Evolutionary conservation across 2,113 vertebrate species (phyloP), one percentile per base, ranked within the genome.

Genomic region (Chloropsis hardwickii): DNA sequence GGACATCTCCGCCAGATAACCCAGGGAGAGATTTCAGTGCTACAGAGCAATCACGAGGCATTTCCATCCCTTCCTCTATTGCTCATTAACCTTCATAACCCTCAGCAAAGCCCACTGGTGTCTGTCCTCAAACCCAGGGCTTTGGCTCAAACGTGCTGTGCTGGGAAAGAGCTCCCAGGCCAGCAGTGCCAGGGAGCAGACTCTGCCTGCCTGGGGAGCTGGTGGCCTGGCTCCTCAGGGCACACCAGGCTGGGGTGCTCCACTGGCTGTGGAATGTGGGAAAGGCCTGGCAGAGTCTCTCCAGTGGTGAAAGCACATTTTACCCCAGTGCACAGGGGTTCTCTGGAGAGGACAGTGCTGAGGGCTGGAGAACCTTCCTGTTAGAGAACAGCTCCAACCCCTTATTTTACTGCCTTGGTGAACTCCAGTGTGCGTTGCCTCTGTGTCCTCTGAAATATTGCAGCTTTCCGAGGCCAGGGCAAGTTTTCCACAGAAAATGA

Each of bases 21-120:
- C 6, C 8, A 17, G 35, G 70, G 42, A 12, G 6, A 58, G 5
- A 5, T 61, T 50, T 35, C 58, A 44, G 0, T 50, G 27, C 48
- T 29, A 0, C 5, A 29, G 3, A 70, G 67, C 40, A n/a, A 12
- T 12, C 8, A 0, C 0, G 22, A 25, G 33, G 24, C 51, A 23
- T 37, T 65, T 44, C 33, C 45, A 18, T 12, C 27, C 15, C n/a
- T 42, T 33, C 29, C 12, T 35, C 10, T 28, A 1, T 3, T 48
- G 27, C 22, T 74, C 3, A 0, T 42, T 29, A 20, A 27, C 50
- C 42, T 44, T 33, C 45, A 24, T 27, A 64, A 2, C 24, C 58
- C 33, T 6, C 2, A 73, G 39, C 31, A 29, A 33, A 83, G 13
- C 5, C 24, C 21, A 6, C 16, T 15, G 29, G 3, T 42, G 57